These are phyloP conservation scores for Drosophila vallismaia DNA, from an alignment of 2,888 invertebrate species.

Conservation along the genomic window DNA sequence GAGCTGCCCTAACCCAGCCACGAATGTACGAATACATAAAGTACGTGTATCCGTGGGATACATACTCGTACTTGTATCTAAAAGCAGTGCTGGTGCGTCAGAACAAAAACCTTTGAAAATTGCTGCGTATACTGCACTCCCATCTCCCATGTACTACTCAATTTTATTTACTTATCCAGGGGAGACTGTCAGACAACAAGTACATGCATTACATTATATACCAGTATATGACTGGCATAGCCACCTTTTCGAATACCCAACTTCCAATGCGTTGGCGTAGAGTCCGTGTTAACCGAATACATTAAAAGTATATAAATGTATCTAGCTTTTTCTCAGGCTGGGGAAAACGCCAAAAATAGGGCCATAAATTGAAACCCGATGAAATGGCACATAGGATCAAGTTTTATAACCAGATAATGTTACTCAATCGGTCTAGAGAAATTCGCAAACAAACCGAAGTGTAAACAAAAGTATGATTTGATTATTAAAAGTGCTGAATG, in stretches of 20 bases:
- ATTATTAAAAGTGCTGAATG: neutral
- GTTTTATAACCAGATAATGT: constrained; percentile 8
- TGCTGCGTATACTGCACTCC: constrained; percentile 14
- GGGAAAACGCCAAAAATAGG: constrained; percentile 11
- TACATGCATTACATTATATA: constrained; percentile 19
- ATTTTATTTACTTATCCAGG: constrained; percentile 9
- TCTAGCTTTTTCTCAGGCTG: neutral
- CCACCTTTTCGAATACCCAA: constrained; percentile 33
- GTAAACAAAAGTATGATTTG: neutral
- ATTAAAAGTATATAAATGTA: neutral
- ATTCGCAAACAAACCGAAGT: neutral
- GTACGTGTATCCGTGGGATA: constrained; percentile 1
- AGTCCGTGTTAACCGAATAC: constrained; percentile 6
- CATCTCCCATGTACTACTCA: constrained; percentile 17
- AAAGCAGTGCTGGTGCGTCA: neutral
- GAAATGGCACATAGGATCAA: constrained; percentile 10
- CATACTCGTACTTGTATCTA: constrained; percentile 8
- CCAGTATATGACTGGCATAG: constrained; percentile 8
- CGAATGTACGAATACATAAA: neutral
- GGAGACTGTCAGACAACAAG: constrained; percentile 8
- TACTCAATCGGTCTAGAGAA: neutral
- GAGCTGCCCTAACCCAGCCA: constrained; percentile 7
- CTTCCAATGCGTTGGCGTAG: constrained; percentile 35
- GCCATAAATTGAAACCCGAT: constrained; percentile 24
- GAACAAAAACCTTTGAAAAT: constrained; percentile 21